phyloP scores from a whole-genome alignment of 2,797 vertebrate species.

The Pristis pectinata region DNA sequence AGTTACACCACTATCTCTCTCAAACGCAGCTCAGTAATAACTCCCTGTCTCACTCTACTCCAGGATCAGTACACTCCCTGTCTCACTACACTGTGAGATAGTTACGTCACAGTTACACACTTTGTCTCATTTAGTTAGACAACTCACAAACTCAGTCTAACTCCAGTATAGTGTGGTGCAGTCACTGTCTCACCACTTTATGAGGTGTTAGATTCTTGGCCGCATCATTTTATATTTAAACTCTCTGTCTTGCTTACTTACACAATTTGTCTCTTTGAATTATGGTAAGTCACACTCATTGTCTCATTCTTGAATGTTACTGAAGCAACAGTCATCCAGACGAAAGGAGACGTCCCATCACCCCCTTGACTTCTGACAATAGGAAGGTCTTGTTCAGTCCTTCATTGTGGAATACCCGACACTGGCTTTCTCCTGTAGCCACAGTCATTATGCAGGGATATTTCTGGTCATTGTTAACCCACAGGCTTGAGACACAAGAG shows the following conservation, averaged over 20 bases:
- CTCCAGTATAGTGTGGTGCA: neutral
- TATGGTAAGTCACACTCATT: neutral
- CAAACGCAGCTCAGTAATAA: neutral
- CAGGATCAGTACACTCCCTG: neutral
- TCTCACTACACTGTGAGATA: neutral
- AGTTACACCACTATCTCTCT: neutral
- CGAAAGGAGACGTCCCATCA: too few species aligned
- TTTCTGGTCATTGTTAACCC: too few species aligned
- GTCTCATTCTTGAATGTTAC: neutral
- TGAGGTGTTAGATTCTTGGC: neutral
- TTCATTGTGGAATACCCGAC: too few species aligned
- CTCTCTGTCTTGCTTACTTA: neutral
- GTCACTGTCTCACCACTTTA: neutral
- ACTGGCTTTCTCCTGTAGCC: too few species aligned
- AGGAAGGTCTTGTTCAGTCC: too few species aligned
- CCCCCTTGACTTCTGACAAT: too few species aligned
- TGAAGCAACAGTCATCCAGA: neutral
- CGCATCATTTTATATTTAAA: neutral
- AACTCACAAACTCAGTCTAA: neutral
- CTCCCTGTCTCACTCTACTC: neutral
- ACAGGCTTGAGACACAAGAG: too few species aligned
- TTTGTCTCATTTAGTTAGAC: neutral
- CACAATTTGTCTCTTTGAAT: neutral
- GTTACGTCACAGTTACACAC: neutral
- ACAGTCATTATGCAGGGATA: too few species aligned